These are phyloP conservation scores for Cinclus cinclus DNA, from an alignment of 2,113 vertebrate species.

Conservation along the genomic window DNA sequence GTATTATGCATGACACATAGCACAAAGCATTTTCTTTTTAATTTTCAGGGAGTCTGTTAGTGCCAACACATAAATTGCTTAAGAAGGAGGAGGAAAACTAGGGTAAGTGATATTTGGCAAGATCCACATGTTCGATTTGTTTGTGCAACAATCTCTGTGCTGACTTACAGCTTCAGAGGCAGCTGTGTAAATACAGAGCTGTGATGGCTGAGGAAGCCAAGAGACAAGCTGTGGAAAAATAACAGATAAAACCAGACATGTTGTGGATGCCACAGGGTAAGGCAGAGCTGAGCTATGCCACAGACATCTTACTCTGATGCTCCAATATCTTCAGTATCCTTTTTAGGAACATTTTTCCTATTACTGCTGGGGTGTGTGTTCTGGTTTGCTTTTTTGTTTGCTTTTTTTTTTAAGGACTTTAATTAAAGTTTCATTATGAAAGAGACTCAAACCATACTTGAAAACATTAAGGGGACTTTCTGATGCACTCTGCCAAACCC, in stretches of 20 bases:
- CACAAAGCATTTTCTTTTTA: constrained; percentile 28
- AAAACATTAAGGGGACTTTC: neutral
- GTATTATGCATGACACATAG: constrained; percentile 32
- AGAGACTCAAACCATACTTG: neutral
- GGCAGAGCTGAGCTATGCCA: neutral
- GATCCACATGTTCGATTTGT: constrained; percentile 54
- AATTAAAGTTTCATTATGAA: neutral
- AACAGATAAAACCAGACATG: neutral
- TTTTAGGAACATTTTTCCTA: neutral
- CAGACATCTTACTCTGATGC: neutral
- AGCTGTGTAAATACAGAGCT: constrained; percentile 53
- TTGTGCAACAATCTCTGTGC: constrained; percentile 50
- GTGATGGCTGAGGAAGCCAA: neutral
- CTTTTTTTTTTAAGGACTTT: neutral
- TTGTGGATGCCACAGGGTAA: neutral
- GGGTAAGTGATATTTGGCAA: constrained; percentile 54
- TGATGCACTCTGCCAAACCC: neutral
- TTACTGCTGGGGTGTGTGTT: neutral
- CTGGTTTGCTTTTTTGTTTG: neutral
- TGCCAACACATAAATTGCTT: constrained; percentile 39
- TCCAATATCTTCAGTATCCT: neutral
- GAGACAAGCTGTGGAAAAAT: constrained; percentile 30
- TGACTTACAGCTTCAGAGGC: constrained; percentile 48
- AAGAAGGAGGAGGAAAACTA: constrained; percentile 5
- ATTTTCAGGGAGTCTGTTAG: constrained; percentile 22